These are phyloP conservation scores for Eublepharis macularius DNA, from an alignment of 2,113 vertebrate species.

Conservation along the genomic window DNA sequence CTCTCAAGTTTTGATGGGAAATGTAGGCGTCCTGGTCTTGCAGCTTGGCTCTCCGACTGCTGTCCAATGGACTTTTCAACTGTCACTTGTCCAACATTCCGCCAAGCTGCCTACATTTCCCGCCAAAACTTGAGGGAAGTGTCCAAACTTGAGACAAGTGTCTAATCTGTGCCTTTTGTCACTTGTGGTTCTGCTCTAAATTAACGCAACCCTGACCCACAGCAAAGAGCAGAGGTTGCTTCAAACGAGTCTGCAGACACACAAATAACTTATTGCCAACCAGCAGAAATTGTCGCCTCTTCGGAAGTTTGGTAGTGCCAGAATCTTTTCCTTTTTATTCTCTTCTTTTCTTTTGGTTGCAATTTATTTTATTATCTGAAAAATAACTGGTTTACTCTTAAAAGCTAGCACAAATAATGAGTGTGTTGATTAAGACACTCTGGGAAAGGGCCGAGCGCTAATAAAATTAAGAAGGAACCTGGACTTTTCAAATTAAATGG, in stretches of 20 bases:
- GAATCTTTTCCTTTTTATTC: neutral
- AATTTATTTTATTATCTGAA: slow-evolving; percentile 26
- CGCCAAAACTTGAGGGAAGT: too few species aligned
- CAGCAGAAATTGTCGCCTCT: neutral
- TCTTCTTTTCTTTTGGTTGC: neutral
- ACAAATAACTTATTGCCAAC: neutral
- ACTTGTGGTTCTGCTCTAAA: too few species aligned
- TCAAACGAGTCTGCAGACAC: neutral
- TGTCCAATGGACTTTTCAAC: too few species aligned
- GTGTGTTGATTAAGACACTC: slow-evolving; percentile 63
- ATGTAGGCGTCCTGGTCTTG: too few species aligned
- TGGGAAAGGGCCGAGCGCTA: slow-evolving; percentile 61
- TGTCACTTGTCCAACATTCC: too few species aligned
- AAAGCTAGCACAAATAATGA: slow-evolving; percentile 63
- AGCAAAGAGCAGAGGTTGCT: neutral
- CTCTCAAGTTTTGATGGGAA: too few species aligned
- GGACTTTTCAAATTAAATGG: slow-evolving; percentile 62
- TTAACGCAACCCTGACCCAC: neutral
- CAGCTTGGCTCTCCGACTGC: too few species aligned
- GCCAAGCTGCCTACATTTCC: too few species aligned
- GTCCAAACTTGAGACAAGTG: too few species aligned
- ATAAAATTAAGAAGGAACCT: slow-evolving; percentile 57
- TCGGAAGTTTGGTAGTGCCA: neutral
- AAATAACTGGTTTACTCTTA: slow-evolving; percentile 54
- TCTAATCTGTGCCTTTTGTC: too few species aligned